A percentile compares a stretch with the other conserved stretches of the same genome.
phyloP scores from a whole-genome alignment of 2,797 vertebrate species.

The Cirrhinus molitorella region DNA sequence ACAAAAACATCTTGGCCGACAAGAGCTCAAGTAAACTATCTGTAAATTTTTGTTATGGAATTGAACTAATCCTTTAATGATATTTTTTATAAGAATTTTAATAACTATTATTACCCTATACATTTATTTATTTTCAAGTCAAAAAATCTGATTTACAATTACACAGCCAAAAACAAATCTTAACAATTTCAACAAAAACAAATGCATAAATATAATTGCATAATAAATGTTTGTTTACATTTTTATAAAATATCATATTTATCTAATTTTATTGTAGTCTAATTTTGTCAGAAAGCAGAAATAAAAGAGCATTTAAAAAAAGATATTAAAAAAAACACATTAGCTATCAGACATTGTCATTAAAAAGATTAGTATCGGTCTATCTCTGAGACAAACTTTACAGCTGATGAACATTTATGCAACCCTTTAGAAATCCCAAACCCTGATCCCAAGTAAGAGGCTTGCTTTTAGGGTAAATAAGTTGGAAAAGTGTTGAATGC shows the following conservation, averaged over 20 bases:
- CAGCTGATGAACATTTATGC: slow-evolving; percentile 10
- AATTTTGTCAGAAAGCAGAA: background rate
- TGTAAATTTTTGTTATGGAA: too few relatives aligned
- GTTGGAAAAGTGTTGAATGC: slow-evolving; percentile 25
- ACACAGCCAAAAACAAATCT: background rate
- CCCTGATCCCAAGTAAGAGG: slow-evolving; percentile 21
- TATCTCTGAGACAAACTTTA: slow-evolving; percentile 41
- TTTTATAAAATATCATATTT: background rate
- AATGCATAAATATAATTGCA: background rate
- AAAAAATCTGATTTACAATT: background rate
- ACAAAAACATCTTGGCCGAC: too few relatives aligned
- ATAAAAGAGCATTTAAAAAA: background rate
- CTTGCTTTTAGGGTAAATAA: slow-evolving; percentile 25
- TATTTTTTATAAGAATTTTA: too few relatives aligned
- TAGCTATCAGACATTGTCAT: background rate
- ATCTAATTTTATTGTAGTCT: background rate
- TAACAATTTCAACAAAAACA: too few relatives aligned
- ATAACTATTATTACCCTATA: background rate
- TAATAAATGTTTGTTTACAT: background rate
- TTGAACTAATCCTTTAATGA: too few relatives aligned
- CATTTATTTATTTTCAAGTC: background rate
- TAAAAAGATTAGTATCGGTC: background rate
- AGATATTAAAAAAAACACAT: background rate
- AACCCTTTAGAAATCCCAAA: slow-evolving; percentile 27
- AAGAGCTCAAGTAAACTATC: too few relatives aligned